Base-by-base conservation (phyloP, 1,140 invertebrate species). In the Apis cerana region DNA sequence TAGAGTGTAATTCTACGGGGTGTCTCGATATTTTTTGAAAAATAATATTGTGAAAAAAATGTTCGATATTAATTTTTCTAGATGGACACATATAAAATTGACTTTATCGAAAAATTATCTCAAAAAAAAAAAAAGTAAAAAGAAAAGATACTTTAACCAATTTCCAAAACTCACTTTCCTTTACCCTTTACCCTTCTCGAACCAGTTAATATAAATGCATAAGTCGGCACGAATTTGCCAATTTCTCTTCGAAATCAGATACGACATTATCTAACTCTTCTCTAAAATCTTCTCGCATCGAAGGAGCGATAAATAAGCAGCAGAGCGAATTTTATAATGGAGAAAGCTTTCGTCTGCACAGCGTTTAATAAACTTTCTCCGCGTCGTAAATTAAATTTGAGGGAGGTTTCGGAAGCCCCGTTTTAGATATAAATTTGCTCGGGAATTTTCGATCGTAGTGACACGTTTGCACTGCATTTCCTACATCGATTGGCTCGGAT, bases 281-380 rank as follows among this genome's bases (percentile, higher is more conserved):
- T 33, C 0, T 2, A 17, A 10, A 27, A 17, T 13, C 2, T 10
- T 33, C 43, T 43, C 43, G 2, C n/a, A 13, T 21, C 67, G 15
- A n/a, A 48, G 43, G 13, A 13, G 33, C 1, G 15, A 1, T 67
- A 43, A 48, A 19, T 48, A n/a, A 68, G n/a, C 12, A 48, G n/a
- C n/a, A 48, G 48, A 48, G 12, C 13, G 12, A 17, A 19, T 7
- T n/a, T 3, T 17, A 11, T 48, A 21, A n/a, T 19, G 65, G 7
- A 15, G n/a, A 68, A 68, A 13, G 2, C 19, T 67, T 3, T 19
- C 27, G 0, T 8, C 19, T 7, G 67, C 11, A n/a, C n/a, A 21
- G 23, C 48, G 48, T 70, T 70, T 52, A 52, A 70, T 70, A 70
- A 70, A 17, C 68, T 52, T 70, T 52, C 68, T 1, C n/a, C 43